Percentiles rank a stretch among this genome's conserved stretches.
Conservation (phyloP, 2,797 vertebrate genomes). For the Sebastiscus albofasciatus region DNA sequence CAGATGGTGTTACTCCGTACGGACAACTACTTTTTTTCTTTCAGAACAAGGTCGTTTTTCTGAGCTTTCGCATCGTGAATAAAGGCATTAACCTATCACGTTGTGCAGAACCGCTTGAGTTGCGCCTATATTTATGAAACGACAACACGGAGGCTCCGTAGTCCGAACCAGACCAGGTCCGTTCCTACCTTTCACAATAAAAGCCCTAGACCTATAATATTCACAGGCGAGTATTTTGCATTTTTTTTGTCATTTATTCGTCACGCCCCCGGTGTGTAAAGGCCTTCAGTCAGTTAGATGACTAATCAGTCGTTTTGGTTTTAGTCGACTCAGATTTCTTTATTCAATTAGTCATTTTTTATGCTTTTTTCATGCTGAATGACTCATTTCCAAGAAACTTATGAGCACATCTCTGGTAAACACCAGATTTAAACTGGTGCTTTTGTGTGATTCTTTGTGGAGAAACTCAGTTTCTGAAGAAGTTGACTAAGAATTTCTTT, state of each 20-base stretch:
- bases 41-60: no score
- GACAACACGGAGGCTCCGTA: no score
- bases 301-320: background rate
- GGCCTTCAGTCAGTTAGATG: background rate
- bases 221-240: background rate
- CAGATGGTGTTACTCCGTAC: no score
- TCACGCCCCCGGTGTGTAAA: background rate
- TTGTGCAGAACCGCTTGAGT: no score
- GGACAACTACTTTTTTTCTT: no score
- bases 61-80: no score
- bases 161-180: rapidly evolving
- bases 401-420: background rate
- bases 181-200: background rate
- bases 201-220: background rate
- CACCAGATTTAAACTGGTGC: background rate
- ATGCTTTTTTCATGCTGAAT: background rate
- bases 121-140: no score
- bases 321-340: background rate
- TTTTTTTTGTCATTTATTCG: background rate
- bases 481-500: background rate
- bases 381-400: background rate
- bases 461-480: background rate
- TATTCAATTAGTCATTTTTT: background rate
- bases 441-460: background rate
- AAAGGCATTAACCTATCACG: no score